Base-by-base conservation (phyloP, 2,113 vertebrate species). In the Prinia subflava region DNA sequence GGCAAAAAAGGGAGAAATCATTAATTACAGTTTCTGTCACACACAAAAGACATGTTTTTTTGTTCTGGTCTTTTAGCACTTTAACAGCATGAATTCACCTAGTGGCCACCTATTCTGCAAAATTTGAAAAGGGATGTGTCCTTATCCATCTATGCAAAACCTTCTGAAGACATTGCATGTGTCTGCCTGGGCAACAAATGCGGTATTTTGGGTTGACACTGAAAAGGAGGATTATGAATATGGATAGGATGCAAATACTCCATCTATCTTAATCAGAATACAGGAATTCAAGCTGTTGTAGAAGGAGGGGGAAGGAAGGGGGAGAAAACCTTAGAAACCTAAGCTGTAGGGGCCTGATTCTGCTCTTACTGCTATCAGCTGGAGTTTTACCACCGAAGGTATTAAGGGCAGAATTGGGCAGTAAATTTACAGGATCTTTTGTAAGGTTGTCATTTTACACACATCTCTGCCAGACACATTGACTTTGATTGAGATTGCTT, bases 21-120 rank as follows among this genome's bases (percentile, higher is more conserved):
- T 99, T 99, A 99, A 99, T 99, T 99, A 99, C 98, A 98, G 97
- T 99, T 98, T 98, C 98, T 99, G 99, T 99, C 99, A 99, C 95
- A 89, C 83, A 96, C 95, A 98, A 98, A 99, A 98, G 98, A 97
- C 96, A 92, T 78, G 74, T 46, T 87, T 89, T 95, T 99, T 98
- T 99, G 98, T 99, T 98, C 97, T 96, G 74, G 87, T 97, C 93
- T 95, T 96, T 96, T 97, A 98, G 96, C 97, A 97, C 96, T 98
- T 97, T 98, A 97, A 97, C 96, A 98, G 98, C 97, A 96, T 98
- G 97, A 98, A 98, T 98, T 97, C 98, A 99, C 98, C 98, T 98
- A 98, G 97, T 98, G 98, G 97, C 98, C 98, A 99, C 98, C 98
- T 99, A 98, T 98, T 98, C 97, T 98, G 96, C 97, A 97, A 97